Conservation (phyloP, 2,888 invertebrate species). For the Amblyjoppa proteus region DNA sequence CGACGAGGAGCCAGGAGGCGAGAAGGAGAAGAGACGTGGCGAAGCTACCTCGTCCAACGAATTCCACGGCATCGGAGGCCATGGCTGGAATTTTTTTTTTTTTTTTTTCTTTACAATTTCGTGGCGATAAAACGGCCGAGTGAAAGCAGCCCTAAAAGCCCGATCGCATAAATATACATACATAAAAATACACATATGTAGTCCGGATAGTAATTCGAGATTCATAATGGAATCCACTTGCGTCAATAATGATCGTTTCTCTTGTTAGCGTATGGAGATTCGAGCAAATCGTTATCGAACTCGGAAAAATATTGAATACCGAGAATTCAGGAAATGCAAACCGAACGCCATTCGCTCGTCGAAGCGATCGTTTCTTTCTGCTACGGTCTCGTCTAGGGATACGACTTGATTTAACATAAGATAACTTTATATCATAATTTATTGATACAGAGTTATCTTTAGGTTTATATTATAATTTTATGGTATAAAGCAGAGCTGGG, state of each 20-base stretch:
- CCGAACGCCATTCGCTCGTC: too few relatives aligned
- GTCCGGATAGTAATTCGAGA: conserved; percentile 42
- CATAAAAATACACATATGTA: conserved; percentile 23
- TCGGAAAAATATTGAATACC: too few relatives aligned
- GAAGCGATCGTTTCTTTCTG: too few relatives aligned
- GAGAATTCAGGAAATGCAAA: too few relatives aligned
- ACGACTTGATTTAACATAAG: too few relatives aligned
- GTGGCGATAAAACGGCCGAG: conserved; percentile 56
- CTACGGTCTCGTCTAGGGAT: too few relatives aligned
- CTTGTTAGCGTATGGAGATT: background rate
- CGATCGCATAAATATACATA: conserved; percentile 46
- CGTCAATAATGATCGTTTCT: background rate
- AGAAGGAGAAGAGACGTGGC: conserved; percentile 68
- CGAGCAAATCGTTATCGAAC: too few relatives aligned
- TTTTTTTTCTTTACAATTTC: conserved; percentile 59
- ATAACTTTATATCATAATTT: too few relatives aligned
- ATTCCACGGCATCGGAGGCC: conserved; percentile 66
- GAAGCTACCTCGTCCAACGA: conserved; percentile 69
- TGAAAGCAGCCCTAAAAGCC: conserved; percentile 35
- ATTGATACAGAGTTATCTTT: too few relatives aligned
- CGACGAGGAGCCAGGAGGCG: conserved; percentile 65
- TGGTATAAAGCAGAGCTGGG: too few relatives aligned
- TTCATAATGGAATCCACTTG: conserved; percentile 22
- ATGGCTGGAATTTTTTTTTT: conserved; percentile 45
- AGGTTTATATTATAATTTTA: too few relatives aligned